These are phyloP conservation scores for Ciconia boyciana DNA, from an alignment of 2,113 vertebrate genomes.

Conservation along the genomic window DNA sequence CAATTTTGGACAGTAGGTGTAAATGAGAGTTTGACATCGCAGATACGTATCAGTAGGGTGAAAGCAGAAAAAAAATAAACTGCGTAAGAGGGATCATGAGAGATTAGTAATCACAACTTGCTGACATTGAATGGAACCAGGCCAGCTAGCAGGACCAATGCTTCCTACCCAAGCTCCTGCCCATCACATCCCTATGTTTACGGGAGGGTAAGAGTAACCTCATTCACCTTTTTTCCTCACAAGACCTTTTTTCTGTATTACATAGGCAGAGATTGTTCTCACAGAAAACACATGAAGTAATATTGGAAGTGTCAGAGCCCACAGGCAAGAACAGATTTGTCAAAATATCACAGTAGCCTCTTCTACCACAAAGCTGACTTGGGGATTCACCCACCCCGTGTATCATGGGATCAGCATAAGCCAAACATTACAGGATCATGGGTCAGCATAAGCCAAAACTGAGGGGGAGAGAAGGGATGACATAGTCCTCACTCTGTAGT, in stretches of 20 bases:
- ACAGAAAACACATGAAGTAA: not conserved
- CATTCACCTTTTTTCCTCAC: not conserved
- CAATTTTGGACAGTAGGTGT: not conserved
- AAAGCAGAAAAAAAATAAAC: not conserved
- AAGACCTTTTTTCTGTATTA: not conserved
- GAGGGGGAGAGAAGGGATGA: not conserved
- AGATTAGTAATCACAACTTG: not conserved
- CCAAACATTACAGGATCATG: not conserved
- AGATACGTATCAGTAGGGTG: not conserved
- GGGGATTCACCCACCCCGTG: not conserved
- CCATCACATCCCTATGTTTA: not conserved
- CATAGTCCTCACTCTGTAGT: not conserved
- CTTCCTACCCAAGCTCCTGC: not conserved
- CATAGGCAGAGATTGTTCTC: not conserved
- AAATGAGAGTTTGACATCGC: not conserved
- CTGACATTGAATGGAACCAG: not conserved
- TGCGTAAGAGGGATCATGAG: fast-evolving
- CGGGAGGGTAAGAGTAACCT: not conserved
- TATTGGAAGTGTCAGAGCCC: not conserved
- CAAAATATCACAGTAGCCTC: not conserved
- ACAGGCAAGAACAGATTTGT: not conserved
- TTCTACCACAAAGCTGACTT: not conserved
- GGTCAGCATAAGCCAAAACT: not conserved
- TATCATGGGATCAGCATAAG: not conserved
- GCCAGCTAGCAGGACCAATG: not conserved